Base-by-base conservation (phyloP, 2,113 vertebrate species). In the Nibea albiflora region DNA sequence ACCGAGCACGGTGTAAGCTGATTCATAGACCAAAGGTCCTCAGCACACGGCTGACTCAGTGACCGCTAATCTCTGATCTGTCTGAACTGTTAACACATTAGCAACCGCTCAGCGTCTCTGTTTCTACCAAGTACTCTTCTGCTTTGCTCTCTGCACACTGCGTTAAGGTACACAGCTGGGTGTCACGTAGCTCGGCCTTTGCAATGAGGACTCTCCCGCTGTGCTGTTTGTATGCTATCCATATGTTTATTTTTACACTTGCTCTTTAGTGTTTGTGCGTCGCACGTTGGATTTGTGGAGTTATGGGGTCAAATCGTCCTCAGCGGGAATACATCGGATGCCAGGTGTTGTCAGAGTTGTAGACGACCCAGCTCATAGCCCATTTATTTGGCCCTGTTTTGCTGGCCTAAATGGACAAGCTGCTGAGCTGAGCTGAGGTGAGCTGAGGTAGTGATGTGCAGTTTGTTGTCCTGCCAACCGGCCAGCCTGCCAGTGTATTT, bases 11-110 rank as follows among this genome's bases (percentile, higher is more conserved):
- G 52, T 60, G n/a, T 93, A 90, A 94, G 75, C 84, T 85, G 85
- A 91, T 93, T 93, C 79, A 81, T 19, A 24, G 92, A 83, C 62
- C 92, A 92, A 94, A 95, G 93, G 92, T 94, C 85, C 50, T 81
- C n/a, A 0, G 70, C 71, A 85, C 75, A 86, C 44, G 79, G 90
- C 91, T 93, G 91, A 94, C 74, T 90, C 87, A 71, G 81, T 80
- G 78, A 83, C 73, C 53, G 76, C 78, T 90, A 92, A 92, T 93
- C 90, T 86, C 64, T 79, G 78, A 80, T 87, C 64, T 56, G 44
- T 78, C 80, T 90, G 70, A 58, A 44, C 60, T 70, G 74, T 77
- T 81, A 63, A 79, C 75, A 68, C 39, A 78, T 56, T 60, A 64
- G 83, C 22, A 22, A 73, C n/a, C 15, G 49, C 68, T 69, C 20